These are phyloP conservation scores for Diachrysia chrysitis DNA, from an alignment of 2,888 invertebrate genomes.

Conservation along the genomic window DNA sequence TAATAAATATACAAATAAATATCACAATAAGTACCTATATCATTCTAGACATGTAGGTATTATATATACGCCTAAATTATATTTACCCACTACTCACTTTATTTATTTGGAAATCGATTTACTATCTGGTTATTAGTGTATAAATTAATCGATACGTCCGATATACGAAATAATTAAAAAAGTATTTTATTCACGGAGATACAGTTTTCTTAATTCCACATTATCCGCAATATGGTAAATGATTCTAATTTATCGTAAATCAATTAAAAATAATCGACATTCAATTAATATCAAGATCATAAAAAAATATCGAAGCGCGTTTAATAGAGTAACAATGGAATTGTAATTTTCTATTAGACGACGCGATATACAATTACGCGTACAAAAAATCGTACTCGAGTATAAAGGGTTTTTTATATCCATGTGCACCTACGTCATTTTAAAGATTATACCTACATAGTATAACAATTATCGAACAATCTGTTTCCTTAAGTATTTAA, in stretches of 20 bases:
- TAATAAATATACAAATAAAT: slow-evolving; percentile 2
- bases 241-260: background rate
- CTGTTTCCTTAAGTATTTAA: slow-evolving; percentile 38
- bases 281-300: background rate
- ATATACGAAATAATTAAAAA: too few relatives aligned
- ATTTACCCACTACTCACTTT: background rate
- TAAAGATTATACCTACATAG: background rate
- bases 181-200: too few relatives aligned
- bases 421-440: background rate
- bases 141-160: too few relatives aligned
- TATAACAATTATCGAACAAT: background rate
- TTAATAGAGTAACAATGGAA: background rate
- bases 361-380: background rate
- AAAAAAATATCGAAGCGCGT: background rate
- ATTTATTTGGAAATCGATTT: background rate
- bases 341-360: background rate
- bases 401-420: background rate
- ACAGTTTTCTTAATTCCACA: too few relatives aligned
- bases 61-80: background rate
- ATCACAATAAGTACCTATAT: background rate
- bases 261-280: background rate
- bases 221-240: background rate
- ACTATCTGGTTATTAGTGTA: too few relatives aligned
- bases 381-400: background rate
- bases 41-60: background rate